Evolutionary conservation across 2,797 vertebrate species (phyloP).

Genomic region (Leuciscus waleckii): DNA sequence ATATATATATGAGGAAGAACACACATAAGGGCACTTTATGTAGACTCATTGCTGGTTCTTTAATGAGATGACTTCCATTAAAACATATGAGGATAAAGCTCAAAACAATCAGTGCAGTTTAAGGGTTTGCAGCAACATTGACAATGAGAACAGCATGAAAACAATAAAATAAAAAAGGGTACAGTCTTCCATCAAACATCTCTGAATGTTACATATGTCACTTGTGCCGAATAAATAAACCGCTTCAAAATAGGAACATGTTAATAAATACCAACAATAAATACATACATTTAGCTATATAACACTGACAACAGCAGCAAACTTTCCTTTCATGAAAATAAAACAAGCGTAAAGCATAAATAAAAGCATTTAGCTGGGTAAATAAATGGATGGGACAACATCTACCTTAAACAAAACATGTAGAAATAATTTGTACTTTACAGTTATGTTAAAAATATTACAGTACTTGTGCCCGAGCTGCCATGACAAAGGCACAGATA

Average conservation of each 20-base stretch:
- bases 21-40: neutral
- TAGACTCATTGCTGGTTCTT: constrained; percentile 16
- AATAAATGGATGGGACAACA: neutral
- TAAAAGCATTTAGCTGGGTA: constrained; percentile 10
- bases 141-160: constrained; percentile 5
- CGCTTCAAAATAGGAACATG: neutral
- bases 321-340: neutral
- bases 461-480: constrained; percentile 36
- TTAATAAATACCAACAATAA: constrained; percentile 18
- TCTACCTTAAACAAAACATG: neutral
- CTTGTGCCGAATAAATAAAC: neutral
- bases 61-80: constrained; percentile 32
- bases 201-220: neutral
- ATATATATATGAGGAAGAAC: neutral
- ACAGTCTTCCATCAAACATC: constrained; percentile 4
- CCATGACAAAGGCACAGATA: constrained; percentile 46
- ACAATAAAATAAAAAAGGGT: neutral
- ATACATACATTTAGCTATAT: neutral
- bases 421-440: neutral
- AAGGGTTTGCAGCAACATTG: neutral
- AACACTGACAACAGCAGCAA: constrained; percentile 21
- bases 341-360: constrained; percentile 3
- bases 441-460: constrained; percentile 12
- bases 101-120: constrained; percentile 18
- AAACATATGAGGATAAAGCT: neutral